Conservation (phyloP, 1,140 invertebrate genomes). For the Bombus confusus region DNA sequence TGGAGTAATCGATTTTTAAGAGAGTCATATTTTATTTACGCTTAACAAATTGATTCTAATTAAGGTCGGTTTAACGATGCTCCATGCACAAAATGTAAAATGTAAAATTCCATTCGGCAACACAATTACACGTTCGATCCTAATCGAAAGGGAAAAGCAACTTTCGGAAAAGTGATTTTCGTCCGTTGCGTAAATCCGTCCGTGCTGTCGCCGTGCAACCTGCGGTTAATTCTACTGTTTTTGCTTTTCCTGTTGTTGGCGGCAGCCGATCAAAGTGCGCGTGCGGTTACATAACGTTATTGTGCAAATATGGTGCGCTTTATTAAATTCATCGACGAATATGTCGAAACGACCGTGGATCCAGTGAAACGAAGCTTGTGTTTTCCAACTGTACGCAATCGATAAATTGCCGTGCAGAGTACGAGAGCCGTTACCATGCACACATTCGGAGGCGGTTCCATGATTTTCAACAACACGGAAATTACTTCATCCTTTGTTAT, state of each 20-base stretch:
- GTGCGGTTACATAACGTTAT: slow-evolving; percentile 9
- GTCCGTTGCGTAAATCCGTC: not conserved
- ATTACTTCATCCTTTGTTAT: slow-evolving; percentile 5
- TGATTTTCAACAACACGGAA: not conserved
- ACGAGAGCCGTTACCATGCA: not conserved
- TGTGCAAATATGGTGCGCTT: slow-evolving; percentile 34
- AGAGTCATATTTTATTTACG: not conserved
- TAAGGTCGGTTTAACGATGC: not conserved
- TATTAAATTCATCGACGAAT: slow-evolving; percentile 34
- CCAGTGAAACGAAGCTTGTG: not conserved
- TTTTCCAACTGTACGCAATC: slow-evolving; percentile 6
- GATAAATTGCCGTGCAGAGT: slow-evolving; percentile 19
- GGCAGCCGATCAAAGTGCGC: not conserved
- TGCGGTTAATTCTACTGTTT: slow-evolving; percentile 3
- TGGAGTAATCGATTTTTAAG: not conserved
- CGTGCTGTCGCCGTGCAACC: not conserved
- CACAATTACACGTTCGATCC: not conserved
- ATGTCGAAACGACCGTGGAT: slow-evolving; percentile 10
- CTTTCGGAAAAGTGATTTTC: slow-evolving; percentile 6
- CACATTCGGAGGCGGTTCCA: not conserved
- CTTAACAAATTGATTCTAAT: not conserved
- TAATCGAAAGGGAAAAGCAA: not conserved
- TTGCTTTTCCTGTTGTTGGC: slow-evolving; percentile 19
- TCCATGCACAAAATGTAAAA: too few species aligned
- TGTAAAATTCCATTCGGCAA: not conserved